Evolutionary conservation across 1,140 invertebrate genomes (phyloP).

Genomic region (Chironomus striatipennis): DNA sequence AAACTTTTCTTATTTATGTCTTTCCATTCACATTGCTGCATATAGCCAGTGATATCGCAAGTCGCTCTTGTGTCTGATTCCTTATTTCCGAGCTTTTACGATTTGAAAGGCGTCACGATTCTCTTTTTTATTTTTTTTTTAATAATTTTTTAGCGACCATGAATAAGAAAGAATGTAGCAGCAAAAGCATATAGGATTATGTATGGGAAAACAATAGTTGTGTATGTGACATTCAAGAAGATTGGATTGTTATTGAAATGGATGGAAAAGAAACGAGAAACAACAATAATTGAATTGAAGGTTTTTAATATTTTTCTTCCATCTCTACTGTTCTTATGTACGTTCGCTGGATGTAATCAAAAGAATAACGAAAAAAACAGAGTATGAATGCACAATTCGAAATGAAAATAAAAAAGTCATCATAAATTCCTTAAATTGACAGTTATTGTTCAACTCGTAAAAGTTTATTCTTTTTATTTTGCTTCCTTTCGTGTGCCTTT

Average conservation of each 20-base stretch:
- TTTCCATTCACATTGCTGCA: background rate
- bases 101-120: background rate
- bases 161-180: no score
- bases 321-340: background rate
- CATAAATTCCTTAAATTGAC: slow-evolving; percentile 3
- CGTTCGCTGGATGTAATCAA: background rate
- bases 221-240: background rate
- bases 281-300: slow-evolving; percentile 3
- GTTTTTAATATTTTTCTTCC: background rate
- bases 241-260: background rate
- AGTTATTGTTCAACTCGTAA: slow-evolving; percentile 2
- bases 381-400: background rate
- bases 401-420: background rate
- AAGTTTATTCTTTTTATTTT: background rate
- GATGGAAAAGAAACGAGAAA: background rate
- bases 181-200: background rate
- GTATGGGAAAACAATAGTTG: slow-evolving; percentile 3
- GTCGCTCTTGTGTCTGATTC: background rate
- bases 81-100: background rate
- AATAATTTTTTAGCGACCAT: slow-evolving; percentile 3
- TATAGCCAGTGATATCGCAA: background rate
- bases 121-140: background rate
- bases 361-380: background rate
- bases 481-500: background rate
- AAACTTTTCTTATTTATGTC: background rate